Conservation (phyloP, 2,888 invertebrate genomes). For the Ernsta delagoae region DNA sequence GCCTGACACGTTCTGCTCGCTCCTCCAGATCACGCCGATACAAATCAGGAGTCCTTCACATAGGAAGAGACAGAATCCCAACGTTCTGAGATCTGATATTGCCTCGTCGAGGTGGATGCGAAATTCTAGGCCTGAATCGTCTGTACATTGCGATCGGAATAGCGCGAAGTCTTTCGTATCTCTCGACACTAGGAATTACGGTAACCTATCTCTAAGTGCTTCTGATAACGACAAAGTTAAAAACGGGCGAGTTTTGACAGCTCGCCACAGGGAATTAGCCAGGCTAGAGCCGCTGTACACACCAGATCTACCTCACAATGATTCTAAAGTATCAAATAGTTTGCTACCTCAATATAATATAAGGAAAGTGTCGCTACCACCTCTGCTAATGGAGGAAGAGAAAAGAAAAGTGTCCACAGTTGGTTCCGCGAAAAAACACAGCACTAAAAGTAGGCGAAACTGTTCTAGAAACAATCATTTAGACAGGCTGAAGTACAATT, state of each 20-base stretch:
- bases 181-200: conserved; percentile 68
- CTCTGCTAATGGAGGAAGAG: conserved; percentile 73
- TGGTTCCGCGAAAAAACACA: conserved; percentile 65
- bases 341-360: conserved; percentile 57
- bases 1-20: conserved; percentile 70
- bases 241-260: conserved; percentile 68
- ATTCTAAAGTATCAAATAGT: conserved; percentile 54
- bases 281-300: conserved; percentile 69
- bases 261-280: conserved; percentile 66
- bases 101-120: conserved; percentile 81
- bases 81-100: conserved; percentile 74
- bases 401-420: conserved; percentile 59
- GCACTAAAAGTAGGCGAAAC: conserved; percentile 41
- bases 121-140: conserved; percentile 71
- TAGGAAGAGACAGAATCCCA: conserved; percentile 66
- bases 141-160: conserved; percentile 72
- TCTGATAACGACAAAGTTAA: conserved; percentile 61
- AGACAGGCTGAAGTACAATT: conserved; percentile 41
- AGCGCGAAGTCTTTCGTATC: conserved; percentile 80
- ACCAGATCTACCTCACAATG: conserved; percentile 62
- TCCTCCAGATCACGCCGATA: conserved; percentile 77
- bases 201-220: conserved; percentile 60
- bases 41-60: conserved; percentile 68
- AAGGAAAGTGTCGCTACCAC: conserved; percentile 78
- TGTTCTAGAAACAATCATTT: conserved; percentile 39